phyloP scores from a whole-genome alignment of 2,888 invertebrate species.

The Cosmorhoe ocellata region DNA sequence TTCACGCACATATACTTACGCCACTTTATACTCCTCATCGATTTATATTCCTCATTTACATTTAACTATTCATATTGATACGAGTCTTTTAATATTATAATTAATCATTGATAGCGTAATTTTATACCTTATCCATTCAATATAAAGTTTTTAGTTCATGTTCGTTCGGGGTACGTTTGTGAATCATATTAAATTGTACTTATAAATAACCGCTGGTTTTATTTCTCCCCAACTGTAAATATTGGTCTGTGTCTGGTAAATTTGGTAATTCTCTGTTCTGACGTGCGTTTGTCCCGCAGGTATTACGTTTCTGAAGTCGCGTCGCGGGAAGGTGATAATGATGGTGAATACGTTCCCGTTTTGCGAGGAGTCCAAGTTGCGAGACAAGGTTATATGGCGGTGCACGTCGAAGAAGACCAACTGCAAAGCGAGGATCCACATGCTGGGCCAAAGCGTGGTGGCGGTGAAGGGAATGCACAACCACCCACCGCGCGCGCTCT shows the following conservation, averaged over 20 bases:
- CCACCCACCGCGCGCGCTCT: slow-evolving; percentile 69
- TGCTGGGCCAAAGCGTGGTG: slow-evolving; percentile 73
- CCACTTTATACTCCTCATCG: slow-evolving; percentile 43
- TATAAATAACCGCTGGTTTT: slow-evolving; percentile 77
- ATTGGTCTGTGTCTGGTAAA: neutral
- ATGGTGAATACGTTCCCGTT: slow-evolving; percentile 81
- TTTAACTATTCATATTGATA: slow-evolving; percentile 63
- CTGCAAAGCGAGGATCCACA: slow-evolving; percentile 78
- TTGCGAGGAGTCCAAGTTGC: slow-evolving; percentile 78
- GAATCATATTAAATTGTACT: slow-evolving; percentile 81
- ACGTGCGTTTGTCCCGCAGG: slow-evolving; percentile 66
- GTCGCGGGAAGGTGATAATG: slow-evolving; percentile 79
- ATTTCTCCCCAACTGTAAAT: slow-evolving; percentile 43
- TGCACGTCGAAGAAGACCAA: slow-evolving; percentile 81
- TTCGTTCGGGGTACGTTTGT: slow-evolving; percentile 77
- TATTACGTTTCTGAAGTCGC: slow-evolving; percentile 77
- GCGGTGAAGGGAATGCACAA: slow-evolving; percentile 80
- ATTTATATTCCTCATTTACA: slow-evolving; percentile 72
- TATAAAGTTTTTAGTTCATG: slow-evolving; percentile 70
- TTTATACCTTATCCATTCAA: slow-evolving; percentile 65
- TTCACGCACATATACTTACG: slow-evolving; percentile 45
- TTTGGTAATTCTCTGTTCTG: slow-evolving; percentile 40
- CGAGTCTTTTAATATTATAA: slow-evolving; percentile 56
- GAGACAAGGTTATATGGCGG: slow-evolving; percentile 79
- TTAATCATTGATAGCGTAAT: slow-evolving; percentile 60